Conservation (phyloP, 2,888 invertebrate species). For the Amphipoea oculea region DNA sequence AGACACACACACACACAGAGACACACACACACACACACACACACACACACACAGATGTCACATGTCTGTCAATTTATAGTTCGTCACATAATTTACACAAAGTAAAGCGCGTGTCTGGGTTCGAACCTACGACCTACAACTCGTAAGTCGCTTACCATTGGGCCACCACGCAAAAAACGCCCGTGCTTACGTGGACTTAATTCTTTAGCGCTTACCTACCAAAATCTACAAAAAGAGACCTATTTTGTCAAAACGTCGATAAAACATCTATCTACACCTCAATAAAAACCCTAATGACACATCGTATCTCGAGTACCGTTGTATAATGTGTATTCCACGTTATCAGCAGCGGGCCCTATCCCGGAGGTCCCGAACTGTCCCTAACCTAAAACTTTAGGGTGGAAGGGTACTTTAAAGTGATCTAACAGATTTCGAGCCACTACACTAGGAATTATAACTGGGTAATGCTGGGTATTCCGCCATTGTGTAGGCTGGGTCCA, state of each 20-base stretch:
- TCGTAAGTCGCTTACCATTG: no score
- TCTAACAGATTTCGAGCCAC: constrained; percentile 80
- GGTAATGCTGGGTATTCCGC: constrained; percentile 69
- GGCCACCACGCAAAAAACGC: background rate
- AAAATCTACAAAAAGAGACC: background rate
- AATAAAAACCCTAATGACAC: constrained; percentile 64
- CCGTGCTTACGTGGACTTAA: background rate
- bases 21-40: no score
- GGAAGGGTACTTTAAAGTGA: constrained; percentile 78
- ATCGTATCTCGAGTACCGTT: constrained; percentile 52
- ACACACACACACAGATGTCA: no score
- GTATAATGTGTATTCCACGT: constrained; percentile 71
- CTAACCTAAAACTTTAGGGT: constrained; percentile 80
- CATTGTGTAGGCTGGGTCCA: constrained; percentile 66
- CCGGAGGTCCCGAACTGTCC: constrained; percentile 71
- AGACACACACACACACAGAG: no score
- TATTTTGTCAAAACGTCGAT: background rate
- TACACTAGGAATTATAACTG: constrained; percentile 70
- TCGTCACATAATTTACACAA: no score
- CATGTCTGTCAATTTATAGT: no score
- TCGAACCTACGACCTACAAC: no score
- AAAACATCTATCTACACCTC: constrained; percentile 9
- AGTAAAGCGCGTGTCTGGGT: no score
- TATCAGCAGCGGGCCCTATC: constrained; percentile 69
- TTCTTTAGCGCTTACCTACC: background rate